Evolutionary conservation across 2,888 invertebrate species (phyloP), one percentile per base, ranked within the genome.

Genomic region (Beris chalybata): DNA sequence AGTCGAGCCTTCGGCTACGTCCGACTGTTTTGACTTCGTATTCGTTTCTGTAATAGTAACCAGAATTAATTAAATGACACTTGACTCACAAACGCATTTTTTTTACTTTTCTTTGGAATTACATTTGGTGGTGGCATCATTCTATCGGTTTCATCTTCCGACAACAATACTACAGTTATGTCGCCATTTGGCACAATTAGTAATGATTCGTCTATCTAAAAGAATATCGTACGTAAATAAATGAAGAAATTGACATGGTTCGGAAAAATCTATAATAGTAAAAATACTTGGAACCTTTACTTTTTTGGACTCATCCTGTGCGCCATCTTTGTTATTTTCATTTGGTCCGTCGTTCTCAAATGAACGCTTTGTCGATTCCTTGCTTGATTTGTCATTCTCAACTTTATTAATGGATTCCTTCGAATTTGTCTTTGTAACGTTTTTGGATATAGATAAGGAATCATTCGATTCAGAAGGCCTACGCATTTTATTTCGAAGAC

Each of bases 401-500:
- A 9, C 38, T 3, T 38, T 9, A 38, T 1, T 9, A 38, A 22
- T 38, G 5, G 5, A 38, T 38, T 38, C 38, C 38, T 5, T 9
- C 9, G 38, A 38, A 3, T 38, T 78, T 1, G 78, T 63, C 50
- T 71, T 73, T 4, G 73, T 64, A 29, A 45, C 31, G 0, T 59
- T 3, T 15, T n/a, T 7, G 7, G 15, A 55, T 7, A 11, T 4
- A 4, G 55, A 50, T 1, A 71, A 70, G 0, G 74, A 73, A 0
- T 64, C 11, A 53, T 58, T 32, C 72, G 73, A 1, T 78, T 78
- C 0, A 75, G 75, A 48, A 5, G 61, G 61, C 38, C 61, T n/a
- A 4, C 79, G 74, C 58, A 79, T 5, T 66, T 79, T 79, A 0
- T 12, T 3, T 1, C 43, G 71, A 0, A 79, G 54, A 2, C 70